Conservation (phyloP, 2,113 vertebrate species). For the Cinclus cinclus region DNA sequence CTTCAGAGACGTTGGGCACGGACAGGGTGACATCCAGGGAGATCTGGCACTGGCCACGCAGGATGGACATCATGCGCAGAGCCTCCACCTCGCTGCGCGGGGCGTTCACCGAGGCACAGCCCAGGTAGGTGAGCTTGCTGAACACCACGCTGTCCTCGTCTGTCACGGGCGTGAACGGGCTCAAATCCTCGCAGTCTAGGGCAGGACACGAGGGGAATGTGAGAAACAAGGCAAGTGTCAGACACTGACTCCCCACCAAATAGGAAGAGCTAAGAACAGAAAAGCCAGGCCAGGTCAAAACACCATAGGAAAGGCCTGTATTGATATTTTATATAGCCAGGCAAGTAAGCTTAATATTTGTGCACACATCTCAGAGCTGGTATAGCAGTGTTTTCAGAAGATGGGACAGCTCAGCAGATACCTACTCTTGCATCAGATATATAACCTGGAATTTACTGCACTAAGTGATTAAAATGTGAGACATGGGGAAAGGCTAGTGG, state of each 20-base stretch:
- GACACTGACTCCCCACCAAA: neutral
- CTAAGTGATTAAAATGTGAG: neutral
- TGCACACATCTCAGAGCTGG: neutral
- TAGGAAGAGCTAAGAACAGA: neutral
- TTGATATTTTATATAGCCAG: neutral
- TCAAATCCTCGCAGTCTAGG: constrained; percentile 74
- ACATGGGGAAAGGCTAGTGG: neutral
- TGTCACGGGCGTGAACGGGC: constrained; percentile 86
- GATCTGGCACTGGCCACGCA: constrained; percentile 91
- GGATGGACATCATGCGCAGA: constrained; percentile 95
- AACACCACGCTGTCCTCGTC: constrained; percentile 98
- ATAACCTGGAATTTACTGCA: neutral
- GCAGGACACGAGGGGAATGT: neutral
- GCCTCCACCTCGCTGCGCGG: constrained; percentile 97
- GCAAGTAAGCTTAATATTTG: neutral
- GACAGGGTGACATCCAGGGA: constrained; percentile 93
- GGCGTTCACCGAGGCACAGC: constrained; percentile 96
- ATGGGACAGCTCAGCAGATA: neutral
- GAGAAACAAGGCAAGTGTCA: neutral
- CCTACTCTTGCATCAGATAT: neutral
- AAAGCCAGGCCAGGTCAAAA: neutral
- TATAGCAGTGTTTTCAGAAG: neutral
- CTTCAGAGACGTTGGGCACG: constrained; percentile 95
- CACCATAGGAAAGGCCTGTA: neutral
- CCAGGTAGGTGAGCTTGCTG: constrained; percentile 95